A percentile compares a stretch with the other conserved stretches of the same genome.
Evolutionary conservation across 1,140 invertebrate species (phyloP).

Genomic region (Heliconius himera): DNA sequence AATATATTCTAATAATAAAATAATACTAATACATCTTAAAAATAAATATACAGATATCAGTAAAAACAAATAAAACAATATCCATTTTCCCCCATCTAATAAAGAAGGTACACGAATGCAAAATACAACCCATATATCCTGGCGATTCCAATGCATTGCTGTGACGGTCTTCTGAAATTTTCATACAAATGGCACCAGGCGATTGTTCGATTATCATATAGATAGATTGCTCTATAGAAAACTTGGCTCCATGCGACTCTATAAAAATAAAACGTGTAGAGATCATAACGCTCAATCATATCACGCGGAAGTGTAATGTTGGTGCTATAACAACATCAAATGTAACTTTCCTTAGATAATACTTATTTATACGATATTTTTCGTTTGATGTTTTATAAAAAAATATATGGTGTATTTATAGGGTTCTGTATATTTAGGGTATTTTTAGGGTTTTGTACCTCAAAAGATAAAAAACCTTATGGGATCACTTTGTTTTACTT

Average conservation of each 20-base stretch:
- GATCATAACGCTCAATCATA: constrained; percentile 22
- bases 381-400: too few species aligned
- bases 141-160: constrained; percentile 42
- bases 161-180: constrained; percentile 44
- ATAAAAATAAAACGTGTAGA: constrained; percentile 38
- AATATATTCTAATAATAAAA: neutral
- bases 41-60: neutral
- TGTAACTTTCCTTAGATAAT: neutral
- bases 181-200: constrained; percentile 45
- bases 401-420: too few species aligned
- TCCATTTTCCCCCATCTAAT: constrained; percentile 15
- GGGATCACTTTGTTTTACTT: too few species aligned
- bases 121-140: constrained; percentile 36
- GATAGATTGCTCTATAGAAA: constrained; percentile 43
- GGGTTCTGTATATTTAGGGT: too few species aligned
- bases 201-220: constrained; percentile 50
- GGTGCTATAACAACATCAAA: neutral
- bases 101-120: constrained; percentile 27
- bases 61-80: neutral
- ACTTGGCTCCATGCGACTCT: constrained; percentile 23
- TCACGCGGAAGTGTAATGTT: neutral
- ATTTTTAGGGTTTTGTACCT: too few species aligned
- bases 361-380: neutral
- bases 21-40: neutral
- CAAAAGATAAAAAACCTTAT: too few species aligned